Conservation (phyloP, 2,888 invertebrate species). For the Eupithecia tripunctaria region DNA sequence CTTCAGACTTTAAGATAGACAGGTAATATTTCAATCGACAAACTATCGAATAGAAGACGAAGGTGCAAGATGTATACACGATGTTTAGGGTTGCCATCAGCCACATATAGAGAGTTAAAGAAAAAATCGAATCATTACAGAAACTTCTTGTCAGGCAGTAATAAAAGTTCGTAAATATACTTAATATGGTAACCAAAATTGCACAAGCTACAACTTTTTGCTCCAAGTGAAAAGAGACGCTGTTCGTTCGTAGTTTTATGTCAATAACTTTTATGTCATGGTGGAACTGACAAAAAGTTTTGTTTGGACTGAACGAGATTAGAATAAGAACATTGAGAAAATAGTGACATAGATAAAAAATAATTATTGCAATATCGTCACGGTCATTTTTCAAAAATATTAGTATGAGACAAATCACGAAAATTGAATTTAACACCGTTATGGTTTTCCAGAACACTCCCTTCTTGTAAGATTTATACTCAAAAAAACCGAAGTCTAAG, state of each 20-base stretch:
- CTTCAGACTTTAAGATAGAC: not conserved
- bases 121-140: not conserved
- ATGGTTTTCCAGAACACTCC: not conserved
- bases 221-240: not conserved
- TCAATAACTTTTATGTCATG: not conserved
- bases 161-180: not conserved
- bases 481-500: not conserved
- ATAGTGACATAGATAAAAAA: not conserved
- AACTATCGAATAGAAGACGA: not conserved
- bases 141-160: not conserved
- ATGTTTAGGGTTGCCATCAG: not conserved
- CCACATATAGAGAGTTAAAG: not conserved
- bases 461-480: constrained; percentile 3
- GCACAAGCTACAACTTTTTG: not conserved
- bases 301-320: not conserved
- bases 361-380: not conserved
- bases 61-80: not conserved
- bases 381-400: not conserved
- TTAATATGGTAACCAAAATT: not conserved
- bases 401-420: not conserved
- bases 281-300: not conserved
- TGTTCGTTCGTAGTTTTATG: not conserved
- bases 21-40: not conserved
- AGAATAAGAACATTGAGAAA: not conserved
- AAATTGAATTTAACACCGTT: not conserved